Conservation (phyloP, 2,113 vertebrate species). For the Pholis gunnellus region DNA sequence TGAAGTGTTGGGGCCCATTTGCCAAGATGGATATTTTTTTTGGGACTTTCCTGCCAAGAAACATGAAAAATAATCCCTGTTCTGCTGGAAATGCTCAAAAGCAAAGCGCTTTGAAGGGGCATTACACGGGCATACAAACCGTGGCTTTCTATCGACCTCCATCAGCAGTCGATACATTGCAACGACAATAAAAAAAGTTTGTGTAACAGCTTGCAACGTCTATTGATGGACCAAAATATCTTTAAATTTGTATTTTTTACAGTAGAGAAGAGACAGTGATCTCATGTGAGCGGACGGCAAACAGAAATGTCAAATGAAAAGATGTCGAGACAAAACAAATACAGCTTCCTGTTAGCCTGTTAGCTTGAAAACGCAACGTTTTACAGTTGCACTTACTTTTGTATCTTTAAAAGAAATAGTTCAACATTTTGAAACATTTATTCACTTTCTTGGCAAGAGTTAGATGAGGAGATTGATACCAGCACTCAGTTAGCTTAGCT, state of each 20-base stretch:
- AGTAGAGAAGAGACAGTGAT: not conserved
- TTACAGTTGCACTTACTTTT: not conserved
- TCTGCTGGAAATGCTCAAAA: not conserved
- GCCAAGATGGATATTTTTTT: constrained; percentile 11
- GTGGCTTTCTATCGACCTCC: not conserved
- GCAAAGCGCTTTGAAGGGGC: constrained; percentile 5
- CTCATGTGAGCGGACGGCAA: not conserved
- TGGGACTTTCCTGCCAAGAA: constrained; percentile 35
- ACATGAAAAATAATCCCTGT: constrained; percentile 13
- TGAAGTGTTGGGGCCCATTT: constrained; percentile 12
- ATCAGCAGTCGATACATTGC: not conserved
- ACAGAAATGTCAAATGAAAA: not conserved
- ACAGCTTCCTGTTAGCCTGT: not conserved
- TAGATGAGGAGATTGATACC: not conserved
- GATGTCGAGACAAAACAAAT: not conserved
- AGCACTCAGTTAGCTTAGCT: too few relatives aligned
- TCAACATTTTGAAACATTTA: not conserved
- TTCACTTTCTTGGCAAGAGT: too few relatives aligned
- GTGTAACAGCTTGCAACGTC: not conserved
- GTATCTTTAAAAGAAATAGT: not conserved
- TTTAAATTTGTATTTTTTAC: not conserved
- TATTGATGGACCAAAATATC: not conserved
- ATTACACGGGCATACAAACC: not conserved
- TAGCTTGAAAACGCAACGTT: not conserved
- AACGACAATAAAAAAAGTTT: not conserved